A percentile compares a stretch with the other conserved stretches of the same genome.
phyloP scores from a whole-genome alignment of 2,113 vertebrate genomes.

The Charina bottae region DNA sequence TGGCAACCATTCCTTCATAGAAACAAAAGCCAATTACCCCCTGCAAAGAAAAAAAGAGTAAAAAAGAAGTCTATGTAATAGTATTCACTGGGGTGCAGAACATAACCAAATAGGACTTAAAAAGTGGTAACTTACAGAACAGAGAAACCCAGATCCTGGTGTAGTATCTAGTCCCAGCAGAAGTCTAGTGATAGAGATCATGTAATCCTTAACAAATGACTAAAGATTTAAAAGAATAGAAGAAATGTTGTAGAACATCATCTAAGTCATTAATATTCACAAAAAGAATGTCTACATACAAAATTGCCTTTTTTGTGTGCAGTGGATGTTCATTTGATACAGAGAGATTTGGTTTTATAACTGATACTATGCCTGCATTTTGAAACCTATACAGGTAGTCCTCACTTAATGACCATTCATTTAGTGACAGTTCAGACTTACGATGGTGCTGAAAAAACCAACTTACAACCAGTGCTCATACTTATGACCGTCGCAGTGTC shows the following conservation, averaged over 20 bases:
- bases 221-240: slow-evolving; percentile 59
- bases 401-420: too few species aligned
- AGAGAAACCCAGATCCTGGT: slow-evolving; percentile 85
- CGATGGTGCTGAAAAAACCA: too few species aligned
- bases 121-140: slow-evolving; percentile 76
- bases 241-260: slow-evolving; percentile 38
- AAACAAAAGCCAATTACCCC: background rate
- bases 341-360: background rate
- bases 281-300: background rate
- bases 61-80: background rate
- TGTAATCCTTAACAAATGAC: slow-evolving; percentile 87
- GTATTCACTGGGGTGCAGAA: slow-evolving; percentile 9
- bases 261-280: background rate
- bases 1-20: background rate
- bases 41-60: background rate
- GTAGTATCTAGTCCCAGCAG: slow-evolving; percentile 83
- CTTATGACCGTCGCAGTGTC: too few species aligned
- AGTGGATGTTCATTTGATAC: background rate
- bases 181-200: slow-evolving; percentile 86
- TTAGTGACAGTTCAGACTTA: too few species aligned
- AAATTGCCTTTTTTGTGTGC: slow-evolving; percentile 5
- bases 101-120: slow-evolving; percentile 13
- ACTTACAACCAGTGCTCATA: too few species aligned
- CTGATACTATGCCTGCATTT: background rate
- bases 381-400: background rate